Conservation (phyloP, 2,888 invertebrate genomes). For the Nephrotoma appendiculata region DNA sequence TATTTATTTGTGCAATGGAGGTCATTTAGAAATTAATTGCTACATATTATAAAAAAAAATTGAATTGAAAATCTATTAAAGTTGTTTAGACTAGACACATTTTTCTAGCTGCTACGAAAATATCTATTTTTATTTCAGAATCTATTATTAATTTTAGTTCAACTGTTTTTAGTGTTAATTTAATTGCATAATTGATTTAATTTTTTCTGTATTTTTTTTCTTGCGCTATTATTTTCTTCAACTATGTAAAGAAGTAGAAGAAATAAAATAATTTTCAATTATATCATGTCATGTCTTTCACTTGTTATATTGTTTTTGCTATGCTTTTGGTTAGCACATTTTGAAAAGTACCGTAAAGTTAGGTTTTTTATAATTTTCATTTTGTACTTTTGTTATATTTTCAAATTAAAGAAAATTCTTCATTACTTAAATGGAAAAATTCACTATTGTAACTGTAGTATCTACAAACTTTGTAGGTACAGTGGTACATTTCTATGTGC, state of each 20-base stretch:
- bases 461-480: no score
- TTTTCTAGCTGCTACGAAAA: neutral
- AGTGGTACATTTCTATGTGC: neutral
- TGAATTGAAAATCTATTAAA: neutral
- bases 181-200: neutral
- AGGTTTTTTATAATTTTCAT: neutral
- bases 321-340: neutral
- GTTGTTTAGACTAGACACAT: neutral
- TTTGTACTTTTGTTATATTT: neutral
- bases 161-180: neutral
- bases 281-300: neutral
- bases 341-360: neutral
- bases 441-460: neutral
- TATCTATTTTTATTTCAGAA: neutral
- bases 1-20: neutral
- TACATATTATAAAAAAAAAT: neutral
- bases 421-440: neutral
- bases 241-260: neutral
- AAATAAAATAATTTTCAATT: neutral
- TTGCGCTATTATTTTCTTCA: neutral
- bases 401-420: neutral
- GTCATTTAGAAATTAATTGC: neutral
- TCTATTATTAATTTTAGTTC: neutral
- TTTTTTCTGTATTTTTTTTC: neutral
- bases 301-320: neutral